A percentile compares a stretch with the other conserved stretches of the same genome.
Conservation (phyloP, 2,113 vertebrate genomes). For the Limanda limanda region DNA sequence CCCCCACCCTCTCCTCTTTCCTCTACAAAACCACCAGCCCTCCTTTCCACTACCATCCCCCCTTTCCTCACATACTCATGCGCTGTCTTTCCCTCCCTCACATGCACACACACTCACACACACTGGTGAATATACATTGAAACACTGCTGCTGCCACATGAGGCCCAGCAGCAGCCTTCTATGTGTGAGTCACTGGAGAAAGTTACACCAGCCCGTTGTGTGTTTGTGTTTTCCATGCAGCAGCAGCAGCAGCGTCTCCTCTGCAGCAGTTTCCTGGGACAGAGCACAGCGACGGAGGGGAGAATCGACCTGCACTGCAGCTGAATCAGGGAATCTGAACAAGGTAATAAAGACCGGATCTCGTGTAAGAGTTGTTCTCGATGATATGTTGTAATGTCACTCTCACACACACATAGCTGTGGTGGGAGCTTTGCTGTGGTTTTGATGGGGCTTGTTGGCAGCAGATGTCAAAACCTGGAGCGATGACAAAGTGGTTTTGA, state of each 20-base stretch:
- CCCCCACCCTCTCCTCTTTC: constrained; percentile 15
- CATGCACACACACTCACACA: constrained; percentile 30
- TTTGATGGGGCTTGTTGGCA: neutral
- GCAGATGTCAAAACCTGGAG: constrained; percentile 7
- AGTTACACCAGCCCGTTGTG: constrained; percentile 60
- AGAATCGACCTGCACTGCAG: constrained; percentile 18
- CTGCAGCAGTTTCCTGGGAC: constrained; percentile 53
- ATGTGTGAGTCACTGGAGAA: constrained; percentile 75
- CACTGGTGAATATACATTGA: constrained; percentile 45
- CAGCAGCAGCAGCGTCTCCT: constrained; percentile 23
- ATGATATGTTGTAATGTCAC: neutral
- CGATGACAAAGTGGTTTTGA: constrained; percentile 8
- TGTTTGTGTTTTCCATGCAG: constrained; percentile 60
- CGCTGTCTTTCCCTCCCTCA: neutral
- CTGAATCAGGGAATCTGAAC: constrained; percentile 36
- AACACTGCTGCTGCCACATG: constrained; percentile 67
- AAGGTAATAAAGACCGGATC: constrained; percentile 63
- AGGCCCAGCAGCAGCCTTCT: constrained; percentile 47
- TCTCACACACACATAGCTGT: neutral
- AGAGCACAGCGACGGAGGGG: constrained; percentile 14
- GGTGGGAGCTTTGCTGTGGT: neutral
- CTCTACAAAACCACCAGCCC: constrained; percentile 44
- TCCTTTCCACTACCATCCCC: constrained; percentile 66
- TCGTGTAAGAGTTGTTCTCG: neutral
- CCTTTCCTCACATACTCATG: constrained; percentile 31